Evolutionary conservation across 2,888 invertebrate species (phyloP).

Genomic region (Athrips mouffetella): DNA sequence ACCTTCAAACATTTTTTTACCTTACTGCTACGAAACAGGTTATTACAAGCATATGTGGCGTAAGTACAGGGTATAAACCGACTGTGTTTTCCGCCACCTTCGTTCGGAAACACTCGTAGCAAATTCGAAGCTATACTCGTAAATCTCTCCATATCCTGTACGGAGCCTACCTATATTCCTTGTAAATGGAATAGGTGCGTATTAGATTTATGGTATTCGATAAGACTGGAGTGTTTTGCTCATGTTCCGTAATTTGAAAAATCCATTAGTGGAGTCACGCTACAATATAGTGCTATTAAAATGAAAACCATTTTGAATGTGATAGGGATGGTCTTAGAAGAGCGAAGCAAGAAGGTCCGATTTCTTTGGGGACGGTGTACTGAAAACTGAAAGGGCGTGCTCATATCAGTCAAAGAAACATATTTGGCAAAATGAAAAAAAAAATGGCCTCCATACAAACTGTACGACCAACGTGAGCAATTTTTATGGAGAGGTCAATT

Average conservation of each 20-base stretch:
- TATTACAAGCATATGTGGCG: not conserved
- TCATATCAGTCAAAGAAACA: too few relatives aligned
- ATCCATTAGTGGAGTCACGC: constrained; percentile 6
- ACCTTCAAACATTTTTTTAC: too few relatives aligned
- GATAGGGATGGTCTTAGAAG: too few relatives aligned
- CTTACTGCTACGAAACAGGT: not conserved
- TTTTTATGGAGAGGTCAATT: too few relatives aligned
- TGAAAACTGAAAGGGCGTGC: too few relatives aligned
- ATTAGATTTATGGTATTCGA: constrained; percentile 13
- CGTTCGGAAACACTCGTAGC: constrained; percentile 2
- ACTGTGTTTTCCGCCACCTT: not conserved
- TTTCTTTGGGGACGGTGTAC: too few relatives aligned
- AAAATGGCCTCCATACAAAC: too few relatives aligned
- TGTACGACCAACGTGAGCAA: too few relatives aligned
- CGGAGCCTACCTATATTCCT: not conserved
- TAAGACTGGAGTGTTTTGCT: constrained; percentile 1
- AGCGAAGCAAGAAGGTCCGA: too few relatives aligned
- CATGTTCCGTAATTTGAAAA: constrained; percentile 9
- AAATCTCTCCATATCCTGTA: constrained; percentile 9
- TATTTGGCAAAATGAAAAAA: too few relatives aligned
- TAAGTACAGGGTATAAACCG: not conserved
- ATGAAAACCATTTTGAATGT: not conserved
- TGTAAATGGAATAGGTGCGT: constrained; percentile 11
- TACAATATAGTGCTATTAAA: not conserved
- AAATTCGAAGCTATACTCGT: constrained; percentile 11